Base-by-base conservation (phyloP, 1,140 invertebrate genomes). In the Nebria ingens region DNA sequence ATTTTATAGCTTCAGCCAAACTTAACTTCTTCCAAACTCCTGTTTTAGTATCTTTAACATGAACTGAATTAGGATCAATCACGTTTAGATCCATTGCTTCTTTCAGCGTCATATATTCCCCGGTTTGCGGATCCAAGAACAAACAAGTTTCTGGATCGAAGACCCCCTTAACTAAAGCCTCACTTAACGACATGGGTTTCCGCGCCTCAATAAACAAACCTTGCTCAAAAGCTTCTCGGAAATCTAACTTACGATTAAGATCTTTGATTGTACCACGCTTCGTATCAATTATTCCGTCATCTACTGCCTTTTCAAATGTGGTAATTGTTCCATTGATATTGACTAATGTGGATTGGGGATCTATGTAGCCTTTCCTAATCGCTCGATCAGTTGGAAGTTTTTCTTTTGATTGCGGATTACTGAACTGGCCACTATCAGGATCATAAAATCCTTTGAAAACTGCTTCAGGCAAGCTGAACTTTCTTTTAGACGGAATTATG, bases 371-470 rank as follows among this genome's bases (percentile, higher is more conserved):
- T 55, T 76, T 66, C 54, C 67, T 64, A 22, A 83, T 76, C 1
- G 84, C 83, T 42, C 76, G 71, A 62, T 82, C 76, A 2, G 81
- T 75, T 55, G 83, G 81, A 34, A 93, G 69, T 64, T 83, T 83
- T 70, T 88, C 86, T 63, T 81, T 82, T 17, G 81, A 82, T 62
- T 84, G 79, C 6, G 81, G 78, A 67, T 80, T 80, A 6, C 80
- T 79, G 62, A 89, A 84, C 58, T 83, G 80, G 19, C 86, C 86
- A 11, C 82, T 83, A 54, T 80, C 77, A 1, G 83, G 81, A 69
- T 85, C 81, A 61, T 90, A 88, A 53, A 87, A 82, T n/a, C 91
- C 89, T 73, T 89, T 87, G 62, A 86, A 87, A 6, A 94, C 81
- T 1, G 89, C 89, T 70, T 93, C 89, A 1, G 88, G 85, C 13